Percentiles rank a stretch among this genome's conserved stretches.
phyloP scores from a whole-genome alignment of 1,140 invertebrate species.

The Plodia interpunctella region DNA sequence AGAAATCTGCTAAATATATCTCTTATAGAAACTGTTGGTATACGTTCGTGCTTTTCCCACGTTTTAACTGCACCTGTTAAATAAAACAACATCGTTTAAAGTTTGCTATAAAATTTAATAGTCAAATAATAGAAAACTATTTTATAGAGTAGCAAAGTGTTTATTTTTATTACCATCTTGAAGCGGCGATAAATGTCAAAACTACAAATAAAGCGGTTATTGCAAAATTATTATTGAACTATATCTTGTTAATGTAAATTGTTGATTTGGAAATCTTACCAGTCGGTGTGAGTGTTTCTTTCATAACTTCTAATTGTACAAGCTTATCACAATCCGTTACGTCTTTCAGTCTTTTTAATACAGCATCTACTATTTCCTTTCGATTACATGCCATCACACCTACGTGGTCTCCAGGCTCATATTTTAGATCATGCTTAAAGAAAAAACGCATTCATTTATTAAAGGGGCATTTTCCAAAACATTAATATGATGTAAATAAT shows the following conservation, averaged over 20 bases:
- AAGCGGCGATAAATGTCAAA: no score
- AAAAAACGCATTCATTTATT: background rate
- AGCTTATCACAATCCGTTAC: constrained; percentile 83
- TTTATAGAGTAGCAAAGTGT: no score
- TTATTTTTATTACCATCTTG: no score
- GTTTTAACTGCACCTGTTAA: constrained; percentile 84
- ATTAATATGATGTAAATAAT: no score
- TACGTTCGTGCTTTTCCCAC: constrained; percentile 91
- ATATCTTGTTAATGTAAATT: background rate
- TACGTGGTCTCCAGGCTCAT: constrained; percentile 95
- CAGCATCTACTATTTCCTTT: constrained; percentile 86
- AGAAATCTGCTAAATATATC: constrained; percentile 90
- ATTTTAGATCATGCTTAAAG: constrained; percentile 80
- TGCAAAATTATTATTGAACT: no score
- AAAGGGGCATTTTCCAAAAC: background rate
- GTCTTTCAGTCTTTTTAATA: constrained; percentile 85
- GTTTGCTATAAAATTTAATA: background rate
- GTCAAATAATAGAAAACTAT: no score
- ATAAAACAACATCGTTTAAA: constrained; percentile 11
- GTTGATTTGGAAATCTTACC: constrained; percentile 74
- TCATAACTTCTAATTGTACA: constrained; percentile 89
- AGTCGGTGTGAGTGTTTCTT: constrained; percentile 90
- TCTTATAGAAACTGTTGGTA: constrained; percentile 86
- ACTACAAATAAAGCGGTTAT: no score
- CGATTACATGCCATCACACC: constrained; percentile 93